Evolutionary conservation across 2,888 invertebrate species (phyloP), one percentile per base, ranked within the genome.

Genomic region (Nysson spinosus): DNA sequence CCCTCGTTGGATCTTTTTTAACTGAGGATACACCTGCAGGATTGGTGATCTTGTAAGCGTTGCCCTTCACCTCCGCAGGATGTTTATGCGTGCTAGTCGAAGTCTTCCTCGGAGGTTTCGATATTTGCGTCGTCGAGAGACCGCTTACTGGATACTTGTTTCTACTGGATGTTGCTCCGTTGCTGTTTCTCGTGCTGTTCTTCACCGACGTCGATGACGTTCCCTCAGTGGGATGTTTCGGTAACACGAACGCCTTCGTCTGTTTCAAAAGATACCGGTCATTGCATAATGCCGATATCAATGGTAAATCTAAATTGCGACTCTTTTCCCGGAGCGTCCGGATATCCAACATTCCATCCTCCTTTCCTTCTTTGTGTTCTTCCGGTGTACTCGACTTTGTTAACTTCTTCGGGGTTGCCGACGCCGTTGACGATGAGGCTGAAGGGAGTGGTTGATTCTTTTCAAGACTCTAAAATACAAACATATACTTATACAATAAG

Each of bases 241-340:
- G 93, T 89, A 93, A 91, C 70, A 93, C 94, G 84, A 94, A 94
- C 16, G 95, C 95, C 87, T 95, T 95, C 46, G 95, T 96, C 88
- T 96, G 96, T 88, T 95, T 95, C 60, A 96, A 89, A 81, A 97
- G 90, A 61, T 96, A 95, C 58, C 95, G 92, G 88, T 97, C 97
- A 86, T 97, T 97, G 89, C 96, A 97, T 76, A 97, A 90, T 9
- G 97, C 97, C 61, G 96, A 95, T 83, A 97, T 96, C 64, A 98
- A 89, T 14, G 97, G 97, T 87, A 97, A 89, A 88, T 96, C 96
- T 82, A 96, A 90, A 85, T 96, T 94, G 85, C 94, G 94, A 88
- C 95, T 96, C 88, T 96, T 95, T 88, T 96, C 96, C 58, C 96
- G 91, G 65, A 96, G 89, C 74, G 94, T 92, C 82, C 94, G 93